Evolutionary conservation across 2,797 vertebrate species (phyloP).

Genomic region (Acrocephalus scirpaceus): DNA sequence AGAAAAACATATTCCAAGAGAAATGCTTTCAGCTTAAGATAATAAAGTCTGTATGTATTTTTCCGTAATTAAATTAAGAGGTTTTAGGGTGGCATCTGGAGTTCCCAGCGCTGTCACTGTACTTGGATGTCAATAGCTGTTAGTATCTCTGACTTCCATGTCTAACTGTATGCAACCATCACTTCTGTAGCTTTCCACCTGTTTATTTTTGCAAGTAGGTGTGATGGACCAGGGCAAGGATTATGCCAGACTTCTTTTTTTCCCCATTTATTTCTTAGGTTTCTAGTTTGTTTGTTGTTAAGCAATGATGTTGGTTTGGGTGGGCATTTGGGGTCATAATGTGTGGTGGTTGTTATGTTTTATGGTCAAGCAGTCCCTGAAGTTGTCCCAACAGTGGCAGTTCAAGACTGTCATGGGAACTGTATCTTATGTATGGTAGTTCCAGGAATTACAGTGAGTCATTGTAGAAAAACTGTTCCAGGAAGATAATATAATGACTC

Average conservation of each 20-base stretch:
- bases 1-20: not conserved
- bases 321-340: not conserved
- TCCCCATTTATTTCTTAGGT: accelerated
- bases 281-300: not conserved
- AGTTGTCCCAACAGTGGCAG: not conserved
- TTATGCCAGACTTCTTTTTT: not conserved
- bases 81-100: not conserved
- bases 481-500: not conserved
- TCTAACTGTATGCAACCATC: not conserved
- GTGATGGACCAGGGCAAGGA: not conserved
- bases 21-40: not conserved
- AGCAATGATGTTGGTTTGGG: not conserved
- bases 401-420: not conserved
- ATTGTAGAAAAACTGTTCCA: not conserved
- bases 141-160: not conserved
- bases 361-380: not conserved
- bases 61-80: not conserved
- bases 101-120: not conserved
- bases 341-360: not conserved
- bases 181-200: not conserved
- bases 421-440: not conserved
- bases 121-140: not conserved
- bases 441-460: not conserved
- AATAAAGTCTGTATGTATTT: not conserved
- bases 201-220: not conserved